These are phyloP conservation scores for Archips crataeganus DNA, from an alignment of 2,888 invertebrate genomes.

Conservation along the genomic window DNA sequence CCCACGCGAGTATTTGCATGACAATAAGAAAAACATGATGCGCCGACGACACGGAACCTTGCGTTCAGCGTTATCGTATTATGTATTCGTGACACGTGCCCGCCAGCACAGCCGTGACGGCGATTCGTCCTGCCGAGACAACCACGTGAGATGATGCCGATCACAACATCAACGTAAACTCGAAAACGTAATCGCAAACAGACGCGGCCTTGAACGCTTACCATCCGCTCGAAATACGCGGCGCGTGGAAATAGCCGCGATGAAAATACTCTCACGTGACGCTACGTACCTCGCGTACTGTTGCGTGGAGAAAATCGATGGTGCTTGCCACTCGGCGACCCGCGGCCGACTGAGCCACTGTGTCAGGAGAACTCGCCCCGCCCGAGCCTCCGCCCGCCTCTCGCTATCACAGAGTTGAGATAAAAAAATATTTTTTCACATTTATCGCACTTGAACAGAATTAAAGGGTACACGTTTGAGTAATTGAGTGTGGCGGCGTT, in stretches of 20 bases:
- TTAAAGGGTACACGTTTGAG: constrained; percentile 64
- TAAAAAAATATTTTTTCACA: constrained; percentile 71
- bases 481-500: constrained; percentile 67
- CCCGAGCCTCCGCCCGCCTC: constrained; percentile 77
- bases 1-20: constrained; percentile 47
- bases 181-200: constrained; percentile 78
- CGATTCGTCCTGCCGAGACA: constrained; percentile 67
- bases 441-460: constrained; percentile 69
- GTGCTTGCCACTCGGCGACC: constrained; percentile 84
- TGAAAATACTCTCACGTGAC: constrained; percentile 83
- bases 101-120: constrained; percentile 70
- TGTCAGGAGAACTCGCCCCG: constrained; percentile 84
- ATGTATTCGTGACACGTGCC: constrained; percentile 65
- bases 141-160: constrained; percentile 57
- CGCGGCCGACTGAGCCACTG: constrained; percentile 86
- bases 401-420: constrained; percentile 73
- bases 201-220: constrained; percentile 82
- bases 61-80: constrained; percentile 66
- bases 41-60: constrained; percentile 54
- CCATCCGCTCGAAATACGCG: constrained; percentile 81
- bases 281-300: constrained; percentile 81
- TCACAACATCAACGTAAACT: constrained; percentile 65
- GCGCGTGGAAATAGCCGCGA: constrained; percentile 81
- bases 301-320: constrained; percentile 83
- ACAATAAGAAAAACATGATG: constrained; percentile 47